Conservation (phyloP, 2,797 vertebrate species). For the Philypnodon macrostomus region DNA sequence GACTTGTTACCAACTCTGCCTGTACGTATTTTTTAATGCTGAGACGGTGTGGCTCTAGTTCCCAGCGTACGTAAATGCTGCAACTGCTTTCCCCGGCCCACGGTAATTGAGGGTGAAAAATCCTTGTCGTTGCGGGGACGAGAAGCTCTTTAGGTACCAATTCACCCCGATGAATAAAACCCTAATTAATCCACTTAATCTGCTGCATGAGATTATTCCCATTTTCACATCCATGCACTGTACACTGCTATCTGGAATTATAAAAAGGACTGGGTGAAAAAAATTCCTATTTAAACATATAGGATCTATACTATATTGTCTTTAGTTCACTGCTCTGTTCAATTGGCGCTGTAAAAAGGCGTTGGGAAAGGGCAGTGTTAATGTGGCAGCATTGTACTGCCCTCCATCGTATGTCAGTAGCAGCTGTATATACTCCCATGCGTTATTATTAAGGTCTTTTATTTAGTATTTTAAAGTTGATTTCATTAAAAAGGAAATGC, state of each 20-base stretch:
- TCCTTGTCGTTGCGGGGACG: constrained; percentile 71
- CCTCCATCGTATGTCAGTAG: constrained; percentile 59
- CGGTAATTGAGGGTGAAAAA: constrained; percentile 72
- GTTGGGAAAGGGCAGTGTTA: constrained; percentile 41
- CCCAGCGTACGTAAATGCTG: constrained; percentile 26
- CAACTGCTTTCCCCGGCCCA: constrained; percentile 44
- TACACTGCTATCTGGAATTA: constrained; percentile 60
- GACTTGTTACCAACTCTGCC: constrained; percentile 30
- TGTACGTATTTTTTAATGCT: no score
- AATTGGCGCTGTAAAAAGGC: constrained; percentile 37
- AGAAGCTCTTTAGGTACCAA: constrained; percentile 75
- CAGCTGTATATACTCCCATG: constrained; percentile 50
- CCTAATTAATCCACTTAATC: constrained; percentile 81
- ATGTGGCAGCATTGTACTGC: constrained; percentile 64
- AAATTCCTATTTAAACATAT: constrained; percentile 46
- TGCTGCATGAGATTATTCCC: constrained; percentile 71
- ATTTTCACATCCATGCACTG: constrained; percentile 58
- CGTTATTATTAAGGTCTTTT: constrained; percentile 1
- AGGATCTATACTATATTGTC: constrained; percentile 53
- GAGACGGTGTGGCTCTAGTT: constrained; percentile 15
- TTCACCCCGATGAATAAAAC: constrained; percentile 76
- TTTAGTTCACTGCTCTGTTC: constrained; percentile 24
- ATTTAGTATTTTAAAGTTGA: neutral
- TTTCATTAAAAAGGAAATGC: no score
- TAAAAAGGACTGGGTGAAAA: constrained; percentile 44